These are phyloP conservation scores for Drosophila seguyi DNA, from an alignment of 1,140 invertebrate species.

Conservation along the genomic window DNA sequence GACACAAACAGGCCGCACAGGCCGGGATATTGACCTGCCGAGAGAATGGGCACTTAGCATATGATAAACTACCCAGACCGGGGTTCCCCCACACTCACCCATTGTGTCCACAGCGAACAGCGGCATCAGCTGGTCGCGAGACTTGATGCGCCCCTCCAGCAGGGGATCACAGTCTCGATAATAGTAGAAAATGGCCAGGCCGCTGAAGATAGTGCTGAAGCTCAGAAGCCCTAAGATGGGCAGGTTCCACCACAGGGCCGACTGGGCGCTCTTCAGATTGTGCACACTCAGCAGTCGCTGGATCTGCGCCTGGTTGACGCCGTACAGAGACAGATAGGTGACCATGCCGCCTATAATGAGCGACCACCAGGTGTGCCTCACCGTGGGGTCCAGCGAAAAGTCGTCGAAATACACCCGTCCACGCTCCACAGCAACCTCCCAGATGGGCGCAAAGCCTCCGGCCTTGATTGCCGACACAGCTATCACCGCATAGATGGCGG, in stretches of 20 bases:
- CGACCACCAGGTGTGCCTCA: constrained; percentile 91
- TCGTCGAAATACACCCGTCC: constrained; percentile 88
- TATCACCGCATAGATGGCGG: constrained; percentile 90
- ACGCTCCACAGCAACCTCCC: constrained; percentile 88
- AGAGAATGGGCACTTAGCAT: constrained; percentile 4
- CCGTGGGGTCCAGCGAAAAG: constrained; percentile 89
- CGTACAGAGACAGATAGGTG: constrained; percentile 92
- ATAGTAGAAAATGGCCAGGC: constrained; percentile 91
- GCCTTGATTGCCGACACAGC: constrained; percentile 88
- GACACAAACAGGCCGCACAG: constrained; percentile 94
- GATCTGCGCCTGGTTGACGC: constrained; percentile 94
- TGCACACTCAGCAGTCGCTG: constrained; percentile 93
- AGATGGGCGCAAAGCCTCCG: constrained; percentile 89
- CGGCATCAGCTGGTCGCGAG: constrained; percentile 88
- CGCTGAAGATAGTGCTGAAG: constrained; percentile 90
- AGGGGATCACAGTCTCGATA: constrained; percentile 92
- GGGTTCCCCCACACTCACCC: constrained; percentile 67
- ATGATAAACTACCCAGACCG: background rate
- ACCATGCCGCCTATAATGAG: constrained; percentile 91
- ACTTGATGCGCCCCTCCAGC: constrained; percentile 86
- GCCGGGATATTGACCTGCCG: constrained; percentile 87
- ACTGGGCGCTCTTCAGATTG: constrained; percentile 89
- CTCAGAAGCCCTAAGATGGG: constrained; percentile 89
- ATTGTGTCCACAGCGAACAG: constrained; percentile 92
- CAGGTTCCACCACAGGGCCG: constrained; percentile 89